Evolutionary conservation across 1,140 invertebrate species (phyloP), one percentile per base, ranked within the genome.

Genomic region (Centruroides vittatus): DNA sequence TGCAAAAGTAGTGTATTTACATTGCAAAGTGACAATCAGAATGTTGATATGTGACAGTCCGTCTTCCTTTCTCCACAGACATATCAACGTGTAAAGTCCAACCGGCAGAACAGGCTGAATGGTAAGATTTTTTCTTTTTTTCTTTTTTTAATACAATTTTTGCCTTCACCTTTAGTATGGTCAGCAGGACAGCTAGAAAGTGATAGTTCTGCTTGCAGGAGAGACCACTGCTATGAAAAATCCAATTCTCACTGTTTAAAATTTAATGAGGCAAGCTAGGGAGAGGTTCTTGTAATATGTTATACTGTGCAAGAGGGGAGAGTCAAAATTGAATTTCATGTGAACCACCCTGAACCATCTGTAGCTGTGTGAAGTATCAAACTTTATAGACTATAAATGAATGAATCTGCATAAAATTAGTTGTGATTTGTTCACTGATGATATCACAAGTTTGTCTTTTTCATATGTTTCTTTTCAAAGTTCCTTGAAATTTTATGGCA

Each of bases 61-160:
- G 53, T 35, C n/a, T 7, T 57, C 23, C 11, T 57, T 55, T 59
- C 3, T 13, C 50, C 57, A 46, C 41, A 63, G 61, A 48, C 53
- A 11, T 63, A 88, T 71, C 83, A 88, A 69, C 77, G 86, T 67
- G 86, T 90, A 63, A 82, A 85, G 67, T 82, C 82, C 51, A 90
- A 90, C 71, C 78, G 88, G 68, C 85, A 88, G 68, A 82, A 84
- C 65, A 74, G 84, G 61, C 76, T 85, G 55, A 70, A 67, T 59
- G 68, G 73, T 75, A 66, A 72, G 70, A 69, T 35, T 35, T 59
- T 59, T 23, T 49, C 6, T 13, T 1, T 23, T 35, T 34, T 11
- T 8, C 35, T 54, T 13, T 23, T 53, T 52, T 7, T 50, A 36
- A 50, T 36, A 34, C n/a, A 34, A 7, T 57, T 9, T 57, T 8